Conservation (phyloP, 1,140 invertebrate genomes). For the Drosophila ironensis region DNA sequence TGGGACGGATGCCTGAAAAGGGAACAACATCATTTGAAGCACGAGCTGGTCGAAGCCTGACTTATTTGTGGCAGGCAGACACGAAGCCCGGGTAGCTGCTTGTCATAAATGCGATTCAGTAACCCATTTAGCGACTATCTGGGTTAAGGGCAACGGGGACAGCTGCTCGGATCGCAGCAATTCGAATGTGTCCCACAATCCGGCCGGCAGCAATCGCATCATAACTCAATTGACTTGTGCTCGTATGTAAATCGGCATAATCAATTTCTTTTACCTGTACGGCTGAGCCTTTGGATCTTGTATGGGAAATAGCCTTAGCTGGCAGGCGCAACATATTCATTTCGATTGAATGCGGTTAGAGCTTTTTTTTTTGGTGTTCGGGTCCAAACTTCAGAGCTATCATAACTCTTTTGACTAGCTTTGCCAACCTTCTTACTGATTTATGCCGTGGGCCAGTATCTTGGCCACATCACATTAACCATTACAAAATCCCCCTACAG, state of each 20-base stretch:
- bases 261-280: slow-evolving; percentile 63
- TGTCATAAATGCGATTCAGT: slow-evolving; percentile 61
- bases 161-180: neutral
- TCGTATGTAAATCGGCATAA: slow-evolving; percentile 75
- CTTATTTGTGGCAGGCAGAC: slow-evolving; percentile 68
- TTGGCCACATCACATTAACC: slow-evolving; percentile 72
- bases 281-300: slow-evolving; percentile 22
- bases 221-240: slow-evolving; percentile 62
- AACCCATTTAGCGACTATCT: slow-evolving; percentile 26
- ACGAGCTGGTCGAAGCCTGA: slow-evolving; percentile 47
- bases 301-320: slow-evolving; percentile 50
- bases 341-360: slow-evolving; percentile 40
- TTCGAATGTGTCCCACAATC: slow-evolving; percentile 4
- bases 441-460: slow-evolving; percentile 65
- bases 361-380: neutral
- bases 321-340: slow-evolving; percentile 58
- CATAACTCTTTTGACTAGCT: slow-evolving; percentile 47
- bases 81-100: slow-evolving; percentile 31
- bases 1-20: slow-evolving; percentile 27
- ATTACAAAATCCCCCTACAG: slow-evolving; percentile 63
- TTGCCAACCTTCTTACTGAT: slow-evolving; percentile 58
- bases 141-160: slow-evolving; percentile 59
- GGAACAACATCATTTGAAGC: slow-evolving; percentile 73
- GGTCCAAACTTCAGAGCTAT: neutral
- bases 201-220: neutral